Base-by-base conservation (phyloP, 2,888 invertebrate genomes). In the Subacronicta megacephala region DNA sequence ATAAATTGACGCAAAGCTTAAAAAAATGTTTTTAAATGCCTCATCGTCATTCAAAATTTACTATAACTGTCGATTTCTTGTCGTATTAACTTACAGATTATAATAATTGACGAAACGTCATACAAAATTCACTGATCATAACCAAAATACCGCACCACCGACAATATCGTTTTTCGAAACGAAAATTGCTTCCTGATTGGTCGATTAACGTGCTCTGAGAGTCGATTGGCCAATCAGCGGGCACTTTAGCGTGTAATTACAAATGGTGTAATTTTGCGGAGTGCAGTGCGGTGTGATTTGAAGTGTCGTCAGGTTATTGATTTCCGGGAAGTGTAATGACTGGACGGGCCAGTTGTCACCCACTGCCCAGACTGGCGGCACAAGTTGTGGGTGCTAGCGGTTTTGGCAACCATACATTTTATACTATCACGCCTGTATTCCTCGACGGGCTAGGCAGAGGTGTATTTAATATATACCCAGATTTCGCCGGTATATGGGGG, bases 251-350 rank as follows among this genome's bases (percentile, higher is more conserved):
- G 52, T 62, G 68, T 71, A 78, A 75, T 78, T 66, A 74, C 75
- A 64, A 64, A 60, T 70, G 63, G 57, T 62, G 72, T 75, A 77
- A 80, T 81, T 78, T 73, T 62, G 68, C 71, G 69, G 69, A 75
- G 75, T 72, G 67, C 67, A 65, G 67, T 49, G 64, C 52, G 45
- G 43, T 58, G 56, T 33, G 59, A 69, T 76, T 73, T 72, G 54
- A 81, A 75, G 29, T 69, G 62, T 72, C 51, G 54, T 55, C 62
- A 67, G 71, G 83, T 82, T 90, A 90, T 90, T 90, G 90, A 91
- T 90, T 90, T 84, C 81, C 81, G 85, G 76, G 63, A 72, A 81
- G 85, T 81, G 83, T 86, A 84, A 85, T 83, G 81, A 82, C 82
- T 77, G 82, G 80, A 70, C 79, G 70, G 80, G 78, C 73, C 77